Conservation (phyloP, 2,797 vertebrate genomes). For the Dromococcyx pavoninus region DNA sequence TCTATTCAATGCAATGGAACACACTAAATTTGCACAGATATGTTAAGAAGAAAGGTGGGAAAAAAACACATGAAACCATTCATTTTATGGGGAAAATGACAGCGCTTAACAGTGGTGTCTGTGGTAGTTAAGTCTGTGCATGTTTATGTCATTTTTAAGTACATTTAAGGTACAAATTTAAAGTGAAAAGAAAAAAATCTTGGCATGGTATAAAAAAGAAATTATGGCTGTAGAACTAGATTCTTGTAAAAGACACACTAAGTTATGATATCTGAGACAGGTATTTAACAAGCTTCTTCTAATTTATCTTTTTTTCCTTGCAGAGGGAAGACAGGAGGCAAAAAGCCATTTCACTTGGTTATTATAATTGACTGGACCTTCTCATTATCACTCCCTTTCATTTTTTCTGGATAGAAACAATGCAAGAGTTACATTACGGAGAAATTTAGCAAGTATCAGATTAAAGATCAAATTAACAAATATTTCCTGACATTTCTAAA, state of each 20-base stretch:
- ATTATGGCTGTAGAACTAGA: neutral
- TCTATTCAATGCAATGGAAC: neutral
- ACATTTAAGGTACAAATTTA: neutral
- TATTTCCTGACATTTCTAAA: conserved; percentile 22
- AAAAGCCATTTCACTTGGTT: neutral
- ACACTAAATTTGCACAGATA: neutral
- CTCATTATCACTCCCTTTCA: neutral
- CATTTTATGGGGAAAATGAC: neutral
- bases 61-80: neutral
- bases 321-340: neutral
- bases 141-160: neutral
- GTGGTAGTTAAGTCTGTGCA: neutral
- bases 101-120: neutral
- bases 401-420: conserved; percentile 1
- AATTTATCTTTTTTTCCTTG: neutral
- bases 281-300: neutral
- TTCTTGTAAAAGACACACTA: neutral
- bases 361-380: neutral
- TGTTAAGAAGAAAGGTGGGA: neutral
- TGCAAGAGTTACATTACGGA: neutral
- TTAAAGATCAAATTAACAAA: conserved; percentile 16
- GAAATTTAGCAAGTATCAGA: neutral
- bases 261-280: neutral
- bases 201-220: neutral
- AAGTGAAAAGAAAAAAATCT: neutral